These are phyloP conservation scores for Agriopis aurantiaria DNA, from an alignment of 2,888 invertebrate species.

Conservation along the genomic window DNA sequence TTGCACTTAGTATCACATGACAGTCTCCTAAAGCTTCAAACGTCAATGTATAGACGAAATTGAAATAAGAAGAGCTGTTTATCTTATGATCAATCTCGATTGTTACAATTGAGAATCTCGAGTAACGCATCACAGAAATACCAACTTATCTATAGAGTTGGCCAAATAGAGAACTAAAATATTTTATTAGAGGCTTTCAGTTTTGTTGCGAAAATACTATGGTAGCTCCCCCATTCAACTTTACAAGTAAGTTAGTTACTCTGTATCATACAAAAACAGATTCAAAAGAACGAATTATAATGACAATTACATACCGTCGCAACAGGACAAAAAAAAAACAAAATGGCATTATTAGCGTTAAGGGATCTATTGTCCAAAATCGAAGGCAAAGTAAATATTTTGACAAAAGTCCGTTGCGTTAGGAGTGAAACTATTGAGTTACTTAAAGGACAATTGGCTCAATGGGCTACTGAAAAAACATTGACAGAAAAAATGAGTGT, in stretches of 20 bases:
- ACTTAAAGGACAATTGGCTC: slow-evolving; percentile 74
- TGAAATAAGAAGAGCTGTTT: slow-evolving; percentile 71
- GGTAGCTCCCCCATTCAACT: background rate
- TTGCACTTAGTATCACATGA: slow-evolving; percentile 6
- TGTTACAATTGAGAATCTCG: slow-evolving; percentile 52
- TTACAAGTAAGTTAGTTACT: background rate
- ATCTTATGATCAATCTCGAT: slow-evolving; percentile 72
- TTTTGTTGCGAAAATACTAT: background rate
- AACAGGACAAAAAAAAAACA: slow-evolving; percentile 52
- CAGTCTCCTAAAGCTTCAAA: background rate
- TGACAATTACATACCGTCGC: slow-evolving; percentile 73
- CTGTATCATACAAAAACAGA: background rate
- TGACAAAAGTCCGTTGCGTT: slow-evolving; percentile 82
- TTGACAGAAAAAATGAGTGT: slow-evolving; percentile 33
- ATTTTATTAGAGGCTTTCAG: background rate
- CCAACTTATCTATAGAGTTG: background rate
- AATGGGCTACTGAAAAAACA: slow-evolving; percentile 47
- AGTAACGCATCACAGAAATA: slow-evolving; percentile 55
- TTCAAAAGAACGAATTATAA: slow-evolving; percentile 68
- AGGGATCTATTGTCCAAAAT: slow-evolving; percentile 71
- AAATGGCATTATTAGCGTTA: slow-evolving; percentile 79
- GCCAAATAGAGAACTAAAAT: background rate
- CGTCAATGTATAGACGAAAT: slow-evolving; percentile 45
- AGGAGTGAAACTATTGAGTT: slow-evolving; percentile 68
- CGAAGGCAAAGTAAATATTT: slow-evolving; percentile 80